These are phyloP conservation scores for Rousettus madagascariensis DNA, from an alignment of 2,797 vertebrate genomes.

Conservation along the genomic window DNA sequence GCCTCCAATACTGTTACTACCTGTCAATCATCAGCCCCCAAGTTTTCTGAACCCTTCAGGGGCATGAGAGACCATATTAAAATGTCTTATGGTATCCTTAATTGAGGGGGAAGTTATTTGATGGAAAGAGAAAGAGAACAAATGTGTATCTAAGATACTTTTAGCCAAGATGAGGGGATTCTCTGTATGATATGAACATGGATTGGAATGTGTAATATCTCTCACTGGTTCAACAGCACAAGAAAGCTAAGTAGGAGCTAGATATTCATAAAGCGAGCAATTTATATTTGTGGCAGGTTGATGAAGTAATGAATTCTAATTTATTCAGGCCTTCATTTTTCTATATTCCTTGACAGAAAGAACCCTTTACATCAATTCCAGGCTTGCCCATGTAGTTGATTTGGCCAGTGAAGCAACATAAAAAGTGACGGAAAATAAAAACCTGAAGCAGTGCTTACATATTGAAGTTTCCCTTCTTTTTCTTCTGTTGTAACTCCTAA, in stretches of 20 bases:
- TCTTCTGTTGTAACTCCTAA: conserved; percentile 8
- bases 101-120: background rate
- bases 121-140: background rate
- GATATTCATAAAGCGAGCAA: background rate
- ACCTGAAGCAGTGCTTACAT: background rate
- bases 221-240: background rate
- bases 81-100: background rate
- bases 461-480: background rate
- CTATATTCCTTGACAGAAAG: background rate
- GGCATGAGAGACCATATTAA: background rate
- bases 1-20: background rate
- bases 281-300: conserved; percentile 15
- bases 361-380: background rate
- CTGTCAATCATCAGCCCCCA: background rate
- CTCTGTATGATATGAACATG: background rate
- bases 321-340: conserved; percentile 33
- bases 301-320: conserved; percentile 6
- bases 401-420: conserved; percentile 11
- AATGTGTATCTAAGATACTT: background rate
- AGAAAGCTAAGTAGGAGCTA: background rate
- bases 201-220: background rate
- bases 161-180: background rate
- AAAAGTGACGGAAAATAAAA: background rate
- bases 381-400: background rate
- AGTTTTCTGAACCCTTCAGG: background rate